Percentiles rank a stretch among this genome's conserved stretches.
phyloP scores from a whole-genome alignment of 2,888 invertebrate genomes.

The Eupithecia insigniata region DNA sequence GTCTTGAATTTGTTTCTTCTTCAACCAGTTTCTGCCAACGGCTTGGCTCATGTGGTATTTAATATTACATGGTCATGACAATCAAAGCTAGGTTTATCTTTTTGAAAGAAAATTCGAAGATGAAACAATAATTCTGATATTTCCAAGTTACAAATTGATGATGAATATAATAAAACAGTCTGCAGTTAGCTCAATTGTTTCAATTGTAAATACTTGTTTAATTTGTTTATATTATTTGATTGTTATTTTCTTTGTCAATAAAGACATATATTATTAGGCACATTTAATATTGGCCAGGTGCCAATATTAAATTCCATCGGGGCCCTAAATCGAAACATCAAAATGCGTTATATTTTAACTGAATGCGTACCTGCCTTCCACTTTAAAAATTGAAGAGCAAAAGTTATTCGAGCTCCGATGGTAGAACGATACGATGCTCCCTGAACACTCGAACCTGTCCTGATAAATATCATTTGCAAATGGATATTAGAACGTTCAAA shows the following conservation, averaged over 20 bases:
- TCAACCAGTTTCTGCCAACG: not conserved
- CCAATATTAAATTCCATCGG: not conserved
- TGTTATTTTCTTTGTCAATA: too few species aligned
- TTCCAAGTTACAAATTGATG: too few species aligned
- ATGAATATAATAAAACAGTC: too few species aligned
- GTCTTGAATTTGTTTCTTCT: not conserved
- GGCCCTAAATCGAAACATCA: not conserved
- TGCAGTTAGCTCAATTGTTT: too few species aligned
- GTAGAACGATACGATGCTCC: constrained; percentile 32
- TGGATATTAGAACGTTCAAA: constrained; percentile 22
- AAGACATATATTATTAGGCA: too few species aligned
- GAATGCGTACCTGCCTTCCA: constrained; percentile 44
- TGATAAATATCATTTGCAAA: constrained; percentile 27
- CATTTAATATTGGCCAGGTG: too few species aligned
- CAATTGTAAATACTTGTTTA: too few species aligned
- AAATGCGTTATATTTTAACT: constrained; percentile 11
- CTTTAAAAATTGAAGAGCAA: constrained; percentile 58
- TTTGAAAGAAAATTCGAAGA: not conserved
- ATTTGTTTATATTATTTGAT: too few species aligned
- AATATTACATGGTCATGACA: not conserved
- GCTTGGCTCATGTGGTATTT: not conserved
- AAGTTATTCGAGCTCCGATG: constrained; percentile 53
- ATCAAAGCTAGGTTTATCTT: not conserved
- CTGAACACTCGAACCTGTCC: constrained; percentile 4
- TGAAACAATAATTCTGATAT: not conserved